Evolutionary conservation across 1,140 invertebrate genomes (phyloP), one percentile per base, ranked within the genome.

Genomic region (Drosophila bocqueti): DNA sequence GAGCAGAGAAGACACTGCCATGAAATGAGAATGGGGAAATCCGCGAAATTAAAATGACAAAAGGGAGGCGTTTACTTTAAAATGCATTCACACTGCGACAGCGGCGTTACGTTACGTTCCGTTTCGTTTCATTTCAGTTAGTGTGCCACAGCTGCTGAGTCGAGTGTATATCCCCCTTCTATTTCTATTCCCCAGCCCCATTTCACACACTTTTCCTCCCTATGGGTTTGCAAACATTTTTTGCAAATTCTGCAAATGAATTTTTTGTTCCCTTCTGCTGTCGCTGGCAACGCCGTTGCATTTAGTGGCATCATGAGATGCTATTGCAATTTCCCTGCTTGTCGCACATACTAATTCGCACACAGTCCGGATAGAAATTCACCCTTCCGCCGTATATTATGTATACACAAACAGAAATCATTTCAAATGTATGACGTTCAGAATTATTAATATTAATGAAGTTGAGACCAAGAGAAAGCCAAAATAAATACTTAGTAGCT

Each of bases 241-340:
- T 91, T 76, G 86, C 86, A 90, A 91, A 76, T 91, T 74, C 82
- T 78, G 82, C 86, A 91, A 91, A 91, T 91, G 82, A 91, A 90
- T 82, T 91, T 85, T 89, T 90, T 55, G 52, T 87, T 73, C 52
- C 65, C 49, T 72, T 54, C 67, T 47, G 72, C 43, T 66, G 50
- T 78, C 72, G 45, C 50, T 64, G 78, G 40, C 79, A 26, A 15
- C 50, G 62, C 52, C 76, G 83, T 77, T 76, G 79, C 85, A 90
- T 90, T 90, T 90, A 91, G 86, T 90, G 86, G 86, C 86, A 90
- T 91, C 86, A 91, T 91, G 86, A 87, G 84, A 91, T 86, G 86
- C 82, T 91, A 91, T 89, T 91, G 86, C 86, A 90, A 90, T 90
- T 91, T 90, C 86, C 86, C 85, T 90, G 82, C 79, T 91, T 90